A percentile compares a stretch with the other conserved stretches of the same genome.
phyloP scores from a whole-genome alignment of 2,888 invertebrate species.

The Drosophila seclusa region DNA sequence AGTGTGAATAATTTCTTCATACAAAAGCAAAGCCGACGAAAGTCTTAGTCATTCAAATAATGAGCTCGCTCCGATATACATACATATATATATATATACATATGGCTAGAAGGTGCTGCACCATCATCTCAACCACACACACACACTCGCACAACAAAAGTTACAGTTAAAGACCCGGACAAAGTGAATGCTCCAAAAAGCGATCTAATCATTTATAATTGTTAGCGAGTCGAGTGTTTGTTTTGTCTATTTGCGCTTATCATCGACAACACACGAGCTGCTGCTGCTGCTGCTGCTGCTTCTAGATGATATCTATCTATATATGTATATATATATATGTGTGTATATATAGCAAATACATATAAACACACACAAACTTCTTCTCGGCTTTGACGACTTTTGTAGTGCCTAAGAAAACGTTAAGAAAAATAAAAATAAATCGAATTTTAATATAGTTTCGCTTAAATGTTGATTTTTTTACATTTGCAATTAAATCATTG shows the following conservation, averaged over 20 bases:
- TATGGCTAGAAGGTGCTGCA: conserved; percentile 37
- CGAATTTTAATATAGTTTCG: background rate
- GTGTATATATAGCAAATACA: conserved; percentile 39
- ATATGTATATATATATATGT: conserved; percentile 41
- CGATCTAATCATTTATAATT: conserved; percentile 80
- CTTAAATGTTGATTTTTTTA: background rate
- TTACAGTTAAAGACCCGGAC: conserved; percentile 73
- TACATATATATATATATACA: background rate
- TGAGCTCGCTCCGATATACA: conserved; percentile 28
- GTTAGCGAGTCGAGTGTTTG: conserved; percentile 76
- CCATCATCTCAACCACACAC: conserved; percentile 43
- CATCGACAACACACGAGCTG: conserved; percentile 65
- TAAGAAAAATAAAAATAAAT: conserved; percentile 1
- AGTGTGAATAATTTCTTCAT: conserved; percentile 68
- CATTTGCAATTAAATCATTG: background rate
- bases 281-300: conserved; percentile 12
- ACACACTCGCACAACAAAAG: conserved; percentile 42
- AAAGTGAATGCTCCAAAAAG: conserved; percentile 78
- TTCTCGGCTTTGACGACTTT: conserved; percentile 10
- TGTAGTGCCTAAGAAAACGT: conserved; percentile 2
- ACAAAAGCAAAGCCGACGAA: conserved; percentile 29
- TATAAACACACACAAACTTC: conserved; percentile 15
- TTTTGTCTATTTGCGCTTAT: conserved; percentile 78
- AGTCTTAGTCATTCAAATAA: conserved; percentile 62
- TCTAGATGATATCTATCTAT: conserved; percentile 49